phyloP scores from a whole-genome alignment of 2,888 invertebrate species.

The Archips xylosteana region DNA sequence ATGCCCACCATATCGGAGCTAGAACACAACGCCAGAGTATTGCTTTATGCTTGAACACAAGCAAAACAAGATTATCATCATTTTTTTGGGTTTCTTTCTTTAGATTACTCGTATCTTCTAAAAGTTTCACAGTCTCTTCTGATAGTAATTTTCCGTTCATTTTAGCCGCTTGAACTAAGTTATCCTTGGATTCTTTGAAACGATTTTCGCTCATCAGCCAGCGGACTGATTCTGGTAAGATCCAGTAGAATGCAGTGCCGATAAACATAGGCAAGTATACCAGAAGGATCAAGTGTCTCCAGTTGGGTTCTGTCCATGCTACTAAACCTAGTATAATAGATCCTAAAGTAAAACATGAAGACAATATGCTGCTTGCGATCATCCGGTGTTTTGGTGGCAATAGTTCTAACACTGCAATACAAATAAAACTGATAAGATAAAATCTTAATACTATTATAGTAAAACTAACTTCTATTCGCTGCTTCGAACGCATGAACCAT shows the following conservation, averaged over 20 bases:
- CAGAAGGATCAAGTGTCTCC: slow-evolving; percentile 15
- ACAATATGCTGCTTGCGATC: background rate
- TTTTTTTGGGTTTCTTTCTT: background rate
- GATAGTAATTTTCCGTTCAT: slow-evolving; percentile 1
- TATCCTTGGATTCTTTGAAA: background rate
- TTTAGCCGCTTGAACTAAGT: slow-evolving; percentile 1
- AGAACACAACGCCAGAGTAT: slow-evolving; percentile 10
- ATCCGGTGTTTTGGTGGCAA: slow-evolving; percentile 5
- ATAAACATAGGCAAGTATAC: slow-evolving; percentile 7
- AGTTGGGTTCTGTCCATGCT: slow-evolving; percentile 4
- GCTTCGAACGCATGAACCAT: no score
- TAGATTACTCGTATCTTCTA: background rate
- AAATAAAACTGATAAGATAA: background rate
- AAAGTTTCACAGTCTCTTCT: background rate
- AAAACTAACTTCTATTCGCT: no score
- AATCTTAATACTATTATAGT: background rate
- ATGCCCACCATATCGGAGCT: slow-evolving; percentile 17
- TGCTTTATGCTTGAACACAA: slow-evolving; percentile 18
- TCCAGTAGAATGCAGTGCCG: background rate
- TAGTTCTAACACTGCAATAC: background rate
- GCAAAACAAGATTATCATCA: background rate
- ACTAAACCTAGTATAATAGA: background rate
- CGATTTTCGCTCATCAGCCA: slow-evolving; percentile 15
- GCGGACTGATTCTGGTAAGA: slow-evolving; percentile 9
- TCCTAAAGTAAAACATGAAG: background rate